Percentiles rank a stretch among this genome's conserved stretches.
Evolutionary conservation across 2,113 vertebrate genomes (phyloP).

Genomic region (Piaya cayana): DNA sequence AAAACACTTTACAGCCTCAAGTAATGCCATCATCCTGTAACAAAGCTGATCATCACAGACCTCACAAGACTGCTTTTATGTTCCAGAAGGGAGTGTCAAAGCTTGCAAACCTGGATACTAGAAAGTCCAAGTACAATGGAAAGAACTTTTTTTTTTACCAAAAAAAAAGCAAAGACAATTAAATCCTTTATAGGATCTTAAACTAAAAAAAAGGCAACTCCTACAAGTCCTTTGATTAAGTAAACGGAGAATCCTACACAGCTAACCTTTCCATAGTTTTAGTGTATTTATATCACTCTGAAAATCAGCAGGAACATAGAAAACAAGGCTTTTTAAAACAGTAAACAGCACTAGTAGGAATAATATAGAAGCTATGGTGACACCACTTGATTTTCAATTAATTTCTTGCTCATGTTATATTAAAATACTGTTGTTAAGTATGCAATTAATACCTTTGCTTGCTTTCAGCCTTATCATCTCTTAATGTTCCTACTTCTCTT

Average conservation of each 20-base stretch:
- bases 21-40: neutral
- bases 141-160: too few relatives aligned
- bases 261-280: neutral
- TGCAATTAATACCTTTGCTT: neutral
- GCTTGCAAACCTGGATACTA: neutral
- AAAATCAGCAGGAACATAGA: neutral
- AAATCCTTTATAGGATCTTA: neutral
- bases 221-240: neutral
- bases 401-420: neutral
- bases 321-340: neutral
- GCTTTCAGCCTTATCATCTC: neutral
- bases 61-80: neutral
- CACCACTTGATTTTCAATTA: neutral
- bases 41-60: neutral
- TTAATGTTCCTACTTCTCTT: neutral
- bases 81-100: neutral
- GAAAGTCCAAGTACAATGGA: neutral
- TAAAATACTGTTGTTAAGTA: neutral
- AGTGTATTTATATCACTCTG: neutral
- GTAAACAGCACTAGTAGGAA: neutral
- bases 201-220: neutral
- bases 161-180: neutral
- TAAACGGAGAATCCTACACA: neutral
- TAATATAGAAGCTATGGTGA: neutral
- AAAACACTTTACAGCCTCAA: neutral